Evolutionary conservation across 2,888 invertebrate genomes (phyloP).

Genomic region (Germaria angustata): DNA sequence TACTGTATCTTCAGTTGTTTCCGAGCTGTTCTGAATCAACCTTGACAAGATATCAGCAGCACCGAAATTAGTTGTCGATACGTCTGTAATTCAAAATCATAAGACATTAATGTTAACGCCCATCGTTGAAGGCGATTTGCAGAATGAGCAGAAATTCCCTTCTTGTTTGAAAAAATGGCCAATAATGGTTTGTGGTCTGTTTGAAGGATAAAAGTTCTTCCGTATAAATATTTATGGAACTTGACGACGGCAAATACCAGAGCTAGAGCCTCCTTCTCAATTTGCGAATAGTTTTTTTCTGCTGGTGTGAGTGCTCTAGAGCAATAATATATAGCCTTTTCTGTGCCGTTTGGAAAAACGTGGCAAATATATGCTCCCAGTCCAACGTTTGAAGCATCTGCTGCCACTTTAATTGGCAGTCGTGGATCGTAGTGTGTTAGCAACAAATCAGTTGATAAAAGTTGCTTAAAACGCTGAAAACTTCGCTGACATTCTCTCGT

Average conservation of each 20-base stretch:
- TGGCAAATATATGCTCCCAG: slow-evolving; percentile 63
- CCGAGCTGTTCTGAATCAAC: neutral
- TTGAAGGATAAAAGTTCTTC: slow-evolving; percentile 6
- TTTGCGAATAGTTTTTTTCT: neutral
- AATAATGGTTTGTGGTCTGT: slow-evolving; percentile 17
- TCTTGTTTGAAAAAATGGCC: slow-evolving; percentile 62
- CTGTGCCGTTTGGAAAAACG: slow-evolving; percentile 64
- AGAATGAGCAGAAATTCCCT: neutral
- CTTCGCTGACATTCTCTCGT: slow-evolving; percentile 64
- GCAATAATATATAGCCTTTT: neutral
- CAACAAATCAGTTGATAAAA: slow-evolving; percentile 72
- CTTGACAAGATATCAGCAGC: slow-evolving; percentile 20
- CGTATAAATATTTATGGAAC: neutral
- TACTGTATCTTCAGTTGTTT: slow-evolving; percentile 8
- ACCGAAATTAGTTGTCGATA: slow-evolving; percentile 14
- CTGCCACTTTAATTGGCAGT: slow-evolving; percentile 40
- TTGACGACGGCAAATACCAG: too few relatives aligned
- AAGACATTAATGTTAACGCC: neutral
- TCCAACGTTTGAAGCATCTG: slow-evolving; percentile 36
- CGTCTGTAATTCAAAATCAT: neutral
- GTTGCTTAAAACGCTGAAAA: slow-evolving; percentile 69
- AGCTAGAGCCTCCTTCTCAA: neutral
- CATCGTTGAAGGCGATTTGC: slow-evolving; percentile 22
- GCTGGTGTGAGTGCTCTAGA: neutral
- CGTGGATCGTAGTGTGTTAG: slow-evolving; percentile 70